These are phyloP conservation scores for Okapia johnstoni DNA, from an alignment of 2,113 vertebrate genomes.

Conservation along the genomic window DNA sequence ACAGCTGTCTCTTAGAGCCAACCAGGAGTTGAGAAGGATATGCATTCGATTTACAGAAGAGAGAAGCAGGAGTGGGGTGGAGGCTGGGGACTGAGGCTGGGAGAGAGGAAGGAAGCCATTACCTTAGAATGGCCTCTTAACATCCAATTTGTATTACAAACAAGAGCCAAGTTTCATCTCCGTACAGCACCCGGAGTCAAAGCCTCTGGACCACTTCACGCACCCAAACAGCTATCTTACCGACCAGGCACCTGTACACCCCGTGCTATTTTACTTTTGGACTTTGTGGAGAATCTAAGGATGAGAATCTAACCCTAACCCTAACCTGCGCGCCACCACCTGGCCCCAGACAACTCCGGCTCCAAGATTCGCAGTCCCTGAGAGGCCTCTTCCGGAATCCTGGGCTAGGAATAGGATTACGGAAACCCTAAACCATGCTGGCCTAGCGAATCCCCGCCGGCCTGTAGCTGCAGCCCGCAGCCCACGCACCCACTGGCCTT, in stretches of 20 bases:
- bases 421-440: not conserved
- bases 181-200: not conserved
- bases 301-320: not conserved
- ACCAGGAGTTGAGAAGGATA: not conserved
- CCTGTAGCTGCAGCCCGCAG: not conserved
- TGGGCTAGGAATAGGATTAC: not conserved
- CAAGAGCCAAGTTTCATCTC: not conserved
- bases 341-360: not conserved
- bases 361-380: not conserved
- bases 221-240: not conserved
- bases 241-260: not conserved
- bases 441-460: not conserved
- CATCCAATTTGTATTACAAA: not conserved
- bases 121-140: not conserved
- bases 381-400: not conserved
- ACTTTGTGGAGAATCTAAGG: not conserved
- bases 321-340: not conserved
- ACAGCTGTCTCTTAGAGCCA: not conserved
- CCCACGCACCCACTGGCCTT: not conserved
- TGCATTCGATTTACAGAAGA: not conserved
- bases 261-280: not conserved
- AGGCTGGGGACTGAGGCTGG: not conserved
- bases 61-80: not conserved
- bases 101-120: not conserved
- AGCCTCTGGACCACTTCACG: not conserved